phyloP scores from a whole-genome alignment of 2,888 invertebrate species.

The Stenurella melanura region DNA sequence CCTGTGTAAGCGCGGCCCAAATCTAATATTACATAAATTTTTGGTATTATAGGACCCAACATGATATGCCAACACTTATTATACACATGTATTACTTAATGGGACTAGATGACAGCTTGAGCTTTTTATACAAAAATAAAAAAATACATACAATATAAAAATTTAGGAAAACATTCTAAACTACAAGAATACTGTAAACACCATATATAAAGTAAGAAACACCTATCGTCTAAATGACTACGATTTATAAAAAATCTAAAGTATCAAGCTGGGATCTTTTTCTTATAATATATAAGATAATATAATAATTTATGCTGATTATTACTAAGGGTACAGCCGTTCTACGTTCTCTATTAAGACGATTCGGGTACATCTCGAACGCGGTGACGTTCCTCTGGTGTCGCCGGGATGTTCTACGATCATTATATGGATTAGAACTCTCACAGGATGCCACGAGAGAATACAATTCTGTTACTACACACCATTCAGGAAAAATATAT shows the following conservation, averaged over 20 bases:
- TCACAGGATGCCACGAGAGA: conserved; percentile 29
- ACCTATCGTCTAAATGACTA: conserved; percentile 67
- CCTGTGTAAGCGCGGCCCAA: conserved; percentile 47
- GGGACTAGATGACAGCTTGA: conserved; percentile 74
- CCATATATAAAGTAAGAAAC: conserved; percentile 72
- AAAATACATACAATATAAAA: conserved; percentile 73
- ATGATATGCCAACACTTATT: conserved; percentile 72
- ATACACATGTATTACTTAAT: conserved; percentile 63
- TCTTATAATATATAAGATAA: conserved; percentile 65
- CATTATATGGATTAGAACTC: conserved; percentile 36
- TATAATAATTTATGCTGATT: conserved; percentile 53
- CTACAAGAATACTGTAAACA: conserved; percentile 74
- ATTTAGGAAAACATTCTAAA: conserved; percentile 72
- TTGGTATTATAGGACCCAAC: conserved; percentile 65
- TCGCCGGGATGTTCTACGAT: conserved; percentile 24
- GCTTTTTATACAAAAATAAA: conserved; percentile 74
- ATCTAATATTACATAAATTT: conserved; percentile 52
- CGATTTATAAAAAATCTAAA: conserved; percentile 70
- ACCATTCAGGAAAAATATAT: conserved; percentile 40
- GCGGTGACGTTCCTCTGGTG: conserved; percentile 23
- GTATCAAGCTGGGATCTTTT: conserved; percentile 69
- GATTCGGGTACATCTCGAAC: conserved; percentile 13
- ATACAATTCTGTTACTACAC: conserved; percentile 35
- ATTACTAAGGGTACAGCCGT: conserved; percentile 46
- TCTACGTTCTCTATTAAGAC: conserved; percentile 35